These are phyloP conservation scores for Athripsodes cinereus DNA, from an alignment of 2,888 invertebrate species.

Conservation along the genomic window DNA sequence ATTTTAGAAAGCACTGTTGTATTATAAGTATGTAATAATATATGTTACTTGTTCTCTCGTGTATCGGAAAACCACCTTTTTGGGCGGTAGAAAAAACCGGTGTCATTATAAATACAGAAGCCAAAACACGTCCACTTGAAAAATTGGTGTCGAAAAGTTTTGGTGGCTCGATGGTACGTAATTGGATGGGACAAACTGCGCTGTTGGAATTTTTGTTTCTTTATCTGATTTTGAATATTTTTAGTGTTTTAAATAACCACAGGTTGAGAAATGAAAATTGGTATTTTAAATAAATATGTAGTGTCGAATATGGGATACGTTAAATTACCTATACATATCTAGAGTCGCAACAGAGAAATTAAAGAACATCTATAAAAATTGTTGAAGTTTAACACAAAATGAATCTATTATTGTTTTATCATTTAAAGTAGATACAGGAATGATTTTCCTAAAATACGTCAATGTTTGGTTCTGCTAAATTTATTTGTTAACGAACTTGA, in stretches of 20 bases:
- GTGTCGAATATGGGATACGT: too few relatives aligned
- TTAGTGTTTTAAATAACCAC: background rate
- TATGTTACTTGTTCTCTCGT: background rate
- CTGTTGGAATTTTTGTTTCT: background rate
- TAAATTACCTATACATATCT: too few relatives aligned
- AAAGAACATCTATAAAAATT: too few relatives aligned
- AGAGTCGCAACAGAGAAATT: too few relatives aligned
- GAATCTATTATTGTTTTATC: too few relatives aligned
- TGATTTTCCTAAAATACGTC: too few relatives aligned
- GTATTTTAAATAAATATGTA: too few relatives aligned
- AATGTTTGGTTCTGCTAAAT: too few relatives aligned
- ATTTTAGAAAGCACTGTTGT: background rate
- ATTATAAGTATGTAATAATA: background rate
- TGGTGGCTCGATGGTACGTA: conserved; percentile 7
- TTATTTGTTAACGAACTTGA: too few relatives aligned
- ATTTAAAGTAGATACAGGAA: too few relatives aligned
- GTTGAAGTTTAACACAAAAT: too few relatives aligned
- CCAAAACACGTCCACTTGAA: conserved; percentile 27
- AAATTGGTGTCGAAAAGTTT: conserved; percentile 25
- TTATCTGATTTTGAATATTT: conserved; percentile 1
- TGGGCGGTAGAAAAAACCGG: conserved; percentile 19
- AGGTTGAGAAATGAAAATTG: too few relatives aligned
- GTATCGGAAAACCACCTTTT: background rate
- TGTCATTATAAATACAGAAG: conserved; percentile 26
- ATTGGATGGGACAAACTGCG: background rate